Conservation (phyloP, 2,113 vertebrate genomes). For the Seriola rivoliana region DNA sequence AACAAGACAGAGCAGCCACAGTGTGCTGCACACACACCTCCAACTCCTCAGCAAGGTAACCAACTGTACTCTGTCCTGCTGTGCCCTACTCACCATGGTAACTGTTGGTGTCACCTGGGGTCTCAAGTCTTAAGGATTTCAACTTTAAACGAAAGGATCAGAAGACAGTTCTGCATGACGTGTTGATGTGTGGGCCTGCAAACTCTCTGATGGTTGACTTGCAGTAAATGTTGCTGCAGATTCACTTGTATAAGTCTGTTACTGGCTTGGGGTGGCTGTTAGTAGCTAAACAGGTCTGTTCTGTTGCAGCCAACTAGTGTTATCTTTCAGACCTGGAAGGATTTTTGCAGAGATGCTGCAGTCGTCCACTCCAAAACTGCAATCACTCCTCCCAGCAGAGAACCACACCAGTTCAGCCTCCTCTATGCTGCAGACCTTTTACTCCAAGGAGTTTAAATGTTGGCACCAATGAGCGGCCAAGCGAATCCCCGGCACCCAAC, state of each 20-base stretch:
- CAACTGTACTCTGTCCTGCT: neutral
- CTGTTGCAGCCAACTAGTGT: too few relatives aligned
- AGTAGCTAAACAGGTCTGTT: too few relatives aligned
- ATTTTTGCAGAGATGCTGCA: neutral
- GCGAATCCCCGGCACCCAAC: too few relatives aligned
- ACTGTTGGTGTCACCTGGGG: too few relatives aligned
- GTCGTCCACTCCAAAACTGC: neutral
- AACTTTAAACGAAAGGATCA: neutral
- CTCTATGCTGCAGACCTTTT: too few relatives aligned
- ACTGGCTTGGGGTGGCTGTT: too few relatives aligned
- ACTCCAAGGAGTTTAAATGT: too few relatives aligned
- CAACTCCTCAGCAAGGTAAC: too few relatives aligned
- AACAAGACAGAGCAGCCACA: neutral
- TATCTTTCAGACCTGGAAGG: too few relatives aligned
- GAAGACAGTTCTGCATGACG: too few relatives aligned
- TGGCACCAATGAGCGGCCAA: too few relatives aligned
- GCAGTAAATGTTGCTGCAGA: neutral
- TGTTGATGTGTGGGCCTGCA: too few relatives aligned
- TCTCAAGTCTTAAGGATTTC: neutral
- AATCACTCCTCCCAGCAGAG: neutral
- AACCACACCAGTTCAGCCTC: neutral
- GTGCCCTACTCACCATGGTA: neutral
- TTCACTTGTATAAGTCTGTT: neutral
- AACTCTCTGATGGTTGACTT: neutral
- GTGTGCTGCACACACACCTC: neutral